These are phyloP conservation scores for Cheiracanthium punctorium DNA, from an alignment of 2,888 invertebrate genomes.

Conservation along the genomic window DNA sequence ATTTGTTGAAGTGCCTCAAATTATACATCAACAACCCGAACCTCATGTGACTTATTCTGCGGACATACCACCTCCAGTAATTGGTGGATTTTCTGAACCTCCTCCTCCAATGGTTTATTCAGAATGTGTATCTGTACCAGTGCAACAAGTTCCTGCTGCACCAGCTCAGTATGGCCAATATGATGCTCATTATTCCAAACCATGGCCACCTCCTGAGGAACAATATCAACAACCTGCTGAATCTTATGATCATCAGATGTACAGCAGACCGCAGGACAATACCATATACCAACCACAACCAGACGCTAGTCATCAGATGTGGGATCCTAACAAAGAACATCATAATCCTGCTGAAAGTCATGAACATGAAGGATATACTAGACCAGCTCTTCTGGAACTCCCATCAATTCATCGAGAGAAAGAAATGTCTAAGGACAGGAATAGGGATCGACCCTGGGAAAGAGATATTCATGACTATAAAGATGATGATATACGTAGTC, in stretches of 20 bases:
- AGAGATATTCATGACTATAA: slow-evolving; percentile 60
- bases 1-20: slow-evolving; percentile 40
- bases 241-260: slow-evolving; percentile 61
- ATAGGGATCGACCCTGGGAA: slow-evolving; percentile 69
- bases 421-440: slow-evolving; percentile 59
- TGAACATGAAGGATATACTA: slow-evolving; percentile 40
- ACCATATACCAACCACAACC: slow-evolving; percentile 45
- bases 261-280: slow-evolving; percentile 47
- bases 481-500: slow-evolving; percentile 41
- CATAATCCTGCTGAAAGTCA: slow-evolving; percentile 15
- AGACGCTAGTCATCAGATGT: slow-evolving; percentile 26
- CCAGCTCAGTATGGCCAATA: slow-evolving; percentile 53
- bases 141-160: slow-evolving; percentile 34
- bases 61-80: slow-evolving; percentile 52
- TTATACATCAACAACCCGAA: slow-evolving; percentile 52
- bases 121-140: slow-evolving; percentile 41
- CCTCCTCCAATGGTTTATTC: slow-evolving; percentile 53
- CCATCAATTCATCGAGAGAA: slow-evolving; percentile 68
- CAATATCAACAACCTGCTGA: slow-evolving; percentile 48
- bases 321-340: slow-evolving; percentile 63
- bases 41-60: slow-evolving; percentile 46
- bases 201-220: slow-evolving; percentile 58
- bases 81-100: slow-evolving; percentile 49
- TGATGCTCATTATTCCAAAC: slow-evolving; percentile 56
- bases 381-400: slow-evolving; percentile 31